Evolutionary conservation across 1,140 invertebrate genomes (phyloP).

Genomic region (Magallana gigas): DNA sequence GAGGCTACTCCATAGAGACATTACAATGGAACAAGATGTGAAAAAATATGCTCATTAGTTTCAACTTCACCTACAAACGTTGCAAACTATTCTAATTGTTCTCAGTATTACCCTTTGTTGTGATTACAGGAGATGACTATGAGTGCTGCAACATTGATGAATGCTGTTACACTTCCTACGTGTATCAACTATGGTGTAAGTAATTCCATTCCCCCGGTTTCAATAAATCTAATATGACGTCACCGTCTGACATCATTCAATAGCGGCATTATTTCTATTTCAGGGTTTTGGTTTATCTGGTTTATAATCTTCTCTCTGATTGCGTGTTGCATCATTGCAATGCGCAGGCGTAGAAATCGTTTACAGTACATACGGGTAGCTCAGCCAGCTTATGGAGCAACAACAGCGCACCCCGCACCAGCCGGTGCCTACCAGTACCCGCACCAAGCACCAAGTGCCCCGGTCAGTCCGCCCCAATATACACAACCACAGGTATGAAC

Average conservation of each 20-base stretch:
- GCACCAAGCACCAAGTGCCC: constrained; percentile 11
- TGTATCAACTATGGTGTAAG: constrained; percentile 12
- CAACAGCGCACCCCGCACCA: neutral
- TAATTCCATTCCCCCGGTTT: neutral
- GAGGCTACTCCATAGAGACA: no score
- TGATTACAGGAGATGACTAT: neutral
- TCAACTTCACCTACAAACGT: no score
- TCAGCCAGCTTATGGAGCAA: constrained; percentile 54
- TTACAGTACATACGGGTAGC: constrained; percentile 41
- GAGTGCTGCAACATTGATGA: neutral
- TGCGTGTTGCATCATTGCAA: constrained; percentile 50
- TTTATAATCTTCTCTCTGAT: constrained; percentile 56
- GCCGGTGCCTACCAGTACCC: neutral
- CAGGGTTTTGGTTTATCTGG: constrained; percentile 67
- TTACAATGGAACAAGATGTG: no score
- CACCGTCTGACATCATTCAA: neutral
- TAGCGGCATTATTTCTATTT: neutral
- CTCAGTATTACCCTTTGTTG: neutral
- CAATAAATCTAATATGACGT: no score
- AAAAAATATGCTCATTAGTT: no score
- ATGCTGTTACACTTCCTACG: neutral
- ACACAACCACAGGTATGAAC: neutral
- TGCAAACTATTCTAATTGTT: no score
- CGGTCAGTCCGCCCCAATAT: neutral
- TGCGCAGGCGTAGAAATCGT: constrained; percentile 44